Base-by-base conservation (phyloP, 2,797 vertebrate genomes). In the Loris lydekkerianus region DNA sequence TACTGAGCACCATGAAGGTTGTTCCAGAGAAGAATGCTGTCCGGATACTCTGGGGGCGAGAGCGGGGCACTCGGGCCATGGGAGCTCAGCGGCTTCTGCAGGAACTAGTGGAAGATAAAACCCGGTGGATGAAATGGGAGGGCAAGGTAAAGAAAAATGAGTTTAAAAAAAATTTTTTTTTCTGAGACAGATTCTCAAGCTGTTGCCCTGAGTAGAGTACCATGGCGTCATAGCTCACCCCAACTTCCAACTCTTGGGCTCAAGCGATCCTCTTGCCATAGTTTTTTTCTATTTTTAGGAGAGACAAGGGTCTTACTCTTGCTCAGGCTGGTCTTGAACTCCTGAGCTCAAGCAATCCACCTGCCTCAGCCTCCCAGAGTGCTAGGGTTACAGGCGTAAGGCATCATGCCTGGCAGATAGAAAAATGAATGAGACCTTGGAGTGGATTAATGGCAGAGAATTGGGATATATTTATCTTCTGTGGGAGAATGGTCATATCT, bases 61-160 rank as follows among this genome's bases (percentile, higher is more conserved):
- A 99, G 97, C 99, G 99, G 13, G 99, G 99, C 77, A 99, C 99
- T 72, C 99, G 99, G 96, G 98, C 99, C n/a, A 98, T 99, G 31
- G 99, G 99, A 81, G 99, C 99, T 7, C 99, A 99, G 97, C 98
- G 99, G 25, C 99, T 99, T 95, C 98, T 99, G 96, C 99, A 99
- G 98, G 99, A 99, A 97, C 98, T 99, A 97, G 99, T 99, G 96
- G 99, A 99, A 98, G 99, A 99, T 98, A 99, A 99, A 97, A 99
- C 99, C 7, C 99, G 99, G 92, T 99, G 99, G 99, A 99, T 99
- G 99, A 99, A 99, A 97, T 99, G 99, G 99, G 99, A 99, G 97
- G 99, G 99, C 98, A 99, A 99, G 99, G 99, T 99, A 98, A 98
- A 98, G 97, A 72, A 84, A 43, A 75, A 43, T 27, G 61, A 49